Percentiles rank a stretch among this genome's conserved stretches.
Conservation (phyloP, 2,797 vertebrate species). For the Anabacerthia variegaticeps region DNA sequence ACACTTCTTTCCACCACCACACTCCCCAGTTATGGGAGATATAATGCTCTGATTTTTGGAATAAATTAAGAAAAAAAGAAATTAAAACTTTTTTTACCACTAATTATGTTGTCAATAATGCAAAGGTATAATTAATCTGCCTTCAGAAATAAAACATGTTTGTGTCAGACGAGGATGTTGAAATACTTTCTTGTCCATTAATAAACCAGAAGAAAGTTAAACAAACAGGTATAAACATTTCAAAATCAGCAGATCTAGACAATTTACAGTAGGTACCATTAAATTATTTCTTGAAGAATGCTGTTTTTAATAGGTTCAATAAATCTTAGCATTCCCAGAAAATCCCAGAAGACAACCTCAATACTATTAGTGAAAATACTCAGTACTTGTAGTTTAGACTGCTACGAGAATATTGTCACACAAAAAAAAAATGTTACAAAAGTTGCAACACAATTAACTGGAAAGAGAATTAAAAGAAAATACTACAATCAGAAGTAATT, state of each 20-base stretch:
- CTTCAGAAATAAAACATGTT: neutral
- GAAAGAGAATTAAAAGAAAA: neutral
- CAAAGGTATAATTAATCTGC: neutral
- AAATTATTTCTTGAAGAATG: neutral
- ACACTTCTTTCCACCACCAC: neutral
- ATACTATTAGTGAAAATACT: neutral
- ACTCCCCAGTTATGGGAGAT: neutral
- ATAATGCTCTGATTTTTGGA: neutral
- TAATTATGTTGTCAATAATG: neutral
- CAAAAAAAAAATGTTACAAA: neutral
- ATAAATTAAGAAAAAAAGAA: neutral
- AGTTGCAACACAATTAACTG: neutral
- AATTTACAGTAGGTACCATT: neutral
- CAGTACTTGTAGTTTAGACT: neutral
- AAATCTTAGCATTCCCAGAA: neutral
- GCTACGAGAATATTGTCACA: neutral
- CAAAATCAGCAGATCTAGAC: neutral
- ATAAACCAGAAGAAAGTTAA: neutral
- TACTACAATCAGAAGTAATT: neutral
- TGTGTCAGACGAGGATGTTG: neutral
- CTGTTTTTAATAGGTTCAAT: neutral
- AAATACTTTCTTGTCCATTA: neutral
- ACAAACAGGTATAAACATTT: neutral
- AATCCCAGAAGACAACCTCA: neutral
- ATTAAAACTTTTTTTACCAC: neutral